Percentiles rank a stretch among this genome's conserved stretches.
Evolutionary conservation across 2,888 invertebrate genomes (phyloP).

Genomic region (Pristionchus entomophagus): DNA sequence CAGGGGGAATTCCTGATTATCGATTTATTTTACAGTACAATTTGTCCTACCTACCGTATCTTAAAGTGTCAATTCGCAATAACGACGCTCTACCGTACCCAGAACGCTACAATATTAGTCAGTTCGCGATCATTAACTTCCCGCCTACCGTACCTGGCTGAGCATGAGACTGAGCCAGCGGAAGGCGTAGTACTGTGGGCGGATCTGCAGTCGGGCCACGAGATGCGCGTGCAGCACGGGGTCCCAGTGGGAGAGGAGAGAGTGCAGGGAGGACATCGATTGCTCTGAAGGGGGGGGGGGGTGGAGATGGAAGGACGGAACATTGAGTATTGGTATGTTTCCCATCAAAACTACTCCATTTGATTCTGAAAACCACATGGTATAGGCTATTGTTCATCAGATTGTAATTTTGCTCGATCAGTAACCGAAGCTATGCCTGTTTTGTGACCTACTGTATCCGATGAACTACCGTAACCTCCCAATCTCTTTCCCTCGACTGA

Average conservation of each 20-base stretch:
- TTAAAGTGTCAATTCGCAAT: no score
- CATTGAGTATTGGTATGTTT: no score
- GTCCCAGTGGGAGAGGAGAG: constrained; percentile 86
- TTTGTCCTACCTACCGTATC: no score
- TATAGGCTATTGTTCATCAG: no score
- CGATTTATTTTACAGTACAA: neutral
- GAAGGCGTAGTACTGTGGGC: constrained; percentile 93
- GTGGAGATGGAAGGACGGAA: no score
- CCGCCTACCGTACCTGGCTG: constrained; percentile 80
- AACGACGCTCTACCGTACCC: neutral
- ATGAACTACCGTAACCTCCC: no score
- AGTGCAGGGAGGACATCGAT: constrained; percentile 87
- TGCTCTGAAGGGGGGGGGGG: constrained; percentile 76
- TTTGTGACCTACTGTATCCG: no score
- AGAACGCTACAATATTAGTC: no score
- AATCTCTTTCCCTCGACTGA: constrained; percentile 42
- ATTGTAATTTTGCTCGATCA: no score
- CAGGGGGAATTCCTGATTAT: constrained; percentile 89
- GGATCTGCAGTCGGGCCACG: constrained; percentile 85
- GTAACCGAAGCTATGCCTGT: no score
- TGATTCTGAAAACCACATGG: neutral
- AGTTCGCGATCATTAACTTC: neutral
- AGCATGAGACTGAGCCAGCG: constrained; percentile 95
- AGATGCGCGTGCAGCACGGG: constrained; percentile 85
- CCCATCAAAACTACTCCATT: neutral